Conservation (phyloP, 2,113 vertebrate species). For the Brienomyrus brachyistius region DNA sequence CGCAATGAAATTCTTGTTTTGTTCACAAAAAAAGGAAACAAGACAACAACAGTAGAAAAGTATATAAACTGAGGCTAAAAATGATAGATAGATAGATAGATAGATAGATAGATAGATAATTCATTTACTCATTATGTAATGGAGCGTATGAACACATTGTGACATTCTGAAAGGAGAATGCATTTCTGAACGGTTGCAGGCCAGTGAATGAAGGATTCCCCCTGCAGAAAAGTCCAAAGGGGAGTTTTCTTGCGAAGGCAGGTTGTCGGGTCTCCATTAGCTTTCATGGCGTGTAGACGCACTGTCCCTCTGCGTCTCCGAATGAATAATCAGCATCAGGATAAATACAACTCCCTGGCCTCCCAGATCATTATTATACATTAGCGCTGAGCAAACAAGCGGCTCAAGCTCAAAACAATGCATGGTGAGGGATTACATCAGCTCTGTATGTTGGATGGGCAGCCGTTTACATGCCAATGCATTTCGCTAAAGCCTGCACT, state of each 20-base stretch:
- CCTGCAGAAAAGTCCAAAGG: background rate
- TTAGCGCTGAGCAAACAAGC: conserved; percentile 42
- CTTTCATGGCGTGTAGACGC: conserved; percentile 28
- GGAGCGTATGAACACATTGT: background rate
- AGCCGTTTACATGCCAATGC: background rate
- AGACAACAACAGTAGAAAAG: background rate
- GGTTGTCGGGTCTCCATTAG: conserved; percentile 12
- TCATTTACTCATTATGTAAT: background rate
- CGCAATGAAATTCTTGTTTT: background rate
- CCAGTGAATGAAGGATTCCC: background rate
- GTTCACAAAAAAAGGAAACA: background rate
- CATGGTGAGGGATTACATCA: conserved; percentile 19
- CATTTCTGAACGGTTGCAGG: background rate
- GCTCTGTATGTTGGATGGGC: background rate
- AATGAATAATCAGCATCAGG: conserved; percentile 42
- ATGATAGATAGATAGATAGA: too few relatives aligned
- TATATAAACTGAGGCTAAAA: background rate
- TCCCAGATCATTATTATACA: conserved; percentile 28
- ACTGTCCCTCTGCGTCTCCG: conserved; percentile 28
- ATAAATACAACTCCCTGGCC: conserved; percentile 37
- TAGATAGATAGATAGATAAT: background rate
- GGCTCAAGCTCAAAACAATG: conserved; percentile 33
- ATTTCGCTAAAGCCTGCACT: background rate
- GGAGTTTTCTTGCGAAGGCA: conserved; percentile 20
- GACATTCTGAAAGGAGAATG: background rate